Evolutionary conservation across 2,797 vertebrate genomes (phyloP).

Genomic region (Sebastes alutus): DNA sequence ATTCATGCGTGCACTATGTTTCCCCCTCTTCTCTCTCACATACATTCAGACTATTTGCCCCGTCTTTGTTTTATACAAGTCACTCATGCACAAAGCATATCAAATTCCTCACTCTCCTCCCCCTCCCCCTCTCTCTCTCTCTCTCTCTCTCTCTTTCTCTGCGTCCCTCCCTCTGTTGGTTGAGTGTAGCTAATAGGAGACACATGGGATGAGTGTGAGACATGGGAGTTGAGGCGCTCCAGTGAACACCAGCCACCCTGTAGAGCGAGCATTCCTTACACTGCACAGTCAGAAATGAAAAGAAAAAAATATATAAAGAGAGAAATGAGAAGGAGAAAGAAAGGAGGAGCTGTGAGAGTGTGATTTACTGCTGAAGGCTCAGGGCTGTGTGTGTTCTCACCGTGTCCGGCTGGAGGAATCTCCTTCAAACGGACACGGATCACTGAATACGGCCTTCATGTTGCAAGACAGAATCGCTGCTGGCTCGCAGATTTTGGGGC

Average conservation of each 20-base stretch:
- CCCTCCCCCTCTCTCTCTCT: constrained; percentile 20
- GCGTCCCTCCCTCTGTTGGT: constrained; percentile 60
- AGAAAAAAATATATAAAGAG: constrained; percentile 21
- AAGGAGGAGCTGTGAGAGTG: constrained; percentile 62
- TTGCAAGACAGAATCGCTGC: constrained; percentile 30
- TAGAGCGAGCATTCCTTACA: constrained; percentile 74
- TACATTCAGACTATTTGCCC: constrained; percentile 64
- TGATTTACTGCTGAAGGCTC: constrained; percentile 73
- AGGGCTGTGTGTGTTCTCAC: constrained; percentile 59
- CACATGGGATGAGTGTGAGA: constrained; percentile 81
- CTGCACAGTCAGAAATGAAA: constrained; percentile 65
- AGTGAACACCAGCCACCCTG: constrained; percentile 76
- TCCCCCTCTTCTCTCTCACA: constrained; percentile 1
- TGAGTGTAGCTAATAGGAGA: constrained; percentile 75
- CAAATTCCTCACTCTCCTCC: constrained; percentile 72
- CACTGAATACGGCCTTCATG: constrained; percentile 51
- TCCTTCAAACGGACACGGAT: constrained; percentile 65
- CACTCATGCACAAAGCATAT: constrained; percentile 83
- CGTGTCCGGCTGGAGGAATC: constrained; percentile 62
- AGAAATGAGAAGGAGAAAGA: constrained; percentile 60
- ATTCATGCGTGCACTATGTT: constrained; percentile 25
- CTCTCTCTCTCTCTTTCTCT: constrained; percentile 21
- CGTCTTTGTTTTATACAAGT: constrained; percentile 81
- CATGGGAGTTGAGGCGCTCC: constrained; percentile 78
- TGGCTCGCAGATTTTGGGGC: neutral